These are phyloP conservation scores for Sarcophaga subvicina DNA, from an alignment of 2,888 invertebrate species.

Conservation along the genomic window DNA sequence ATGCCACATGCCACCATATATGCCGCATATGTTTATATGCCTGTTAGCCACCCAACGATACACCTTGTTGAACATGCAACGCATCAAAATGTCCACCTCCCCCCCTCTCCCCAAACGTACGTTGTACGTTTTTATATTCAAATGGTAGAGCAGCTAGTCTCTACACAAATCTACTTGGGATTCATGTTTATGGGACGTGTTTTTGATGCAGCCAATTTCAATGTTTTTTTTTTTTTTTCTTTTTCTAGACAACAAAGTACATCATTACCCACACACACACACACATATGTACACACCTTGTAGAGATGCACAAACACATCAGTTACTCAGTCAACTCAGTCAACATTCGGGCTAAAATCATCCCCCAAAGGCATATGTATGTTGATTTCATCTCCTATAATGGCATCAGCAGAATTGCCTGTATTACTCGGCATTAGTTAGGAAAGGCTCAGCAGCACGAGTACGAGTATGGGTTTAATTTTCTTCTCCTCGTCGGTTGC, in stretches of 20 bases:
- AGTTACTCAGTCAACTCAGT: slow-evolving; percentile 15
- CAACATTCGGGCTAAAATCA: slow-evolving; percentile 33
- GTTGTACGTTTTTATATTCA: slow-evolving; percentile 54
- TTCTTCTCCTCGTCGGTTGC: neutral
- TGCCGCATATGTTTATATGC: slow-evolving; percentile 27
- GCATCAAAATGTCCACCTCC: slow-evolving; percentile 24
- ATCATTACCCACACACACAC: slow-evolving; percentile 39
- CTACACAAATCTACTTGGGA: slow-evolving; percentile 60
- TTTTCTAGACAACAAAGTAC: slow-evolving; percentile 56
- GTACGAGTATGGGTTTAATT: neutral
- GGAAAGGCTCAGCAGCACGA: neutral
- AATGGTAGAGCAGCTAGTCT: slow-evolving; percentile 56
- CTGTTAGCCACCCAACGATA: slow-evolving; percentile 18
- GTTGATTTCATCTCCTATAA: slow-evolving; percentile 64
- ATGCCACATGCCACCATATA: slow-evolving; percentile 10
- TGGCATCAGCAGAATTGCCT: slow-evolving; percentile 1
- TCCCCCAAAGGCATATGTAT: slow-evolving; percentile 56
- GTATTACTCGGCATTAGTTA: slow-evolving; percentile 7
- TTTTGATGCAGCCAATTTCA: slow-evolving; percentile 68
- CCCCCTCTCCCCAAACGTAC: neutral
- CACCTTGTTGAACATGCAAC: slow-evolving; percentile 65
- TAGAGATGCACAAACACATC: neutral
- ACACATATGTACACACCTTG: slow-evolving; percentile 26
- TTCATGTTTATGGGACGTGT: slow-evolving; percentile 69
- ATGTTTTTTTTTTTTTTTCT: neutral